These are phyloP conservation scores for Oeneis ivallda DNA, from an alignment of 2,888 invertebrate genomes.

Conservation along the genomic window DNA sequence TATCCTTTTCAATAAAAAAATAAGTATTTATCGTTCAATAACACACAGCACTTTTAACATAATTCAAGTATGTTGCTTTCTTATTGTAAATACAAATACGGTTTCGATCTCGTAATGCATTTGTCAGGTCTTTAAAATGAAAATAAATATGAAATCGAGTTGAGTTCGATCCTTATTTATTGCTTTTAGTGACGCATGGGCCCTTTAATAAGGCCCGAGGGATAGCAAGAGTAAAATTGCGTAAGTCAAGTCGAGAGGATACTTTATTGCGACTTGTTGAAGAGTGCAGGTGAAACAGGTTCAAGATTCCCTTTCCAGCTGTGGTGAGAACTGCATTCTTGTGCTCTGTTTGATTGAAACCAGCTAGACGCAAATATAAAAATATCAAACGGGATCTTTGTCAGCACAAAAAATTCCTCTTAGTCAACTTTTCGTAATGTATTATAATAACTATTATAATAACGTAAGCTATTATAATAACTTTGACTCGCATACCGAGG, in stretches of 20 bases:
- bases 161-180: conserved; percentile 32
- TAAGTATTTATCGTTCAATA: conserved; percentile 6
- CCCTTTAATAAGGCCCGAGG: conserved; percentile 44
- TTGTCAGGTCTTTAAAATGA: conserved; percentile 27
- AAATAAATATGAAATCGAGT: conserved; percentile 30
- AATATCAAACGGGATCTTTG: conserved; percentile 12
- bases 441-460: neutral
- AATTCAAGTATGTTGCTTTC: conserved; percentile 7
- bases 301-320: conserved; percentile 69
- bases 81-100: conserved; percentile 16
- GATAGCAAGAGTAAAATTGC: conserved; percentile 50
- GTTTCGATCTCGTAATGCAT: conserved; percentile 19
- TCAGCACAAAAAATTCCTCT: conserved; percentile 3
- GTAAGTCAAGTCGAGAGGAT: conserved; percentile 41
- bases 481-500: neutral
- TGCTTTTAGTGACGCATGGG: conserved; percentile 34
- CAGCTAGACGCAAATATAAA: conserved; percentile 47
- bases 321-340: conserved; percentile 59
- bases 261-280: conserved; percentile 48
- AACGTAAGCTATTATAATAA: conserved; percentile 1
- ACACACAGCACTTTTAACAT: neutral
- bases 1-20: neutral
- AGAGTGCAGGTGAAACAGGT: conserved; percentile 62
- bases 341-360: conserved; percentile 58
- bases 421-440: conserved; percentile 2